These are phyloP conservation scores for Drosophila imparisetae DNA, from an alignment of 2,888 invertebrate species.

Conservation along the genomic window DNA sequence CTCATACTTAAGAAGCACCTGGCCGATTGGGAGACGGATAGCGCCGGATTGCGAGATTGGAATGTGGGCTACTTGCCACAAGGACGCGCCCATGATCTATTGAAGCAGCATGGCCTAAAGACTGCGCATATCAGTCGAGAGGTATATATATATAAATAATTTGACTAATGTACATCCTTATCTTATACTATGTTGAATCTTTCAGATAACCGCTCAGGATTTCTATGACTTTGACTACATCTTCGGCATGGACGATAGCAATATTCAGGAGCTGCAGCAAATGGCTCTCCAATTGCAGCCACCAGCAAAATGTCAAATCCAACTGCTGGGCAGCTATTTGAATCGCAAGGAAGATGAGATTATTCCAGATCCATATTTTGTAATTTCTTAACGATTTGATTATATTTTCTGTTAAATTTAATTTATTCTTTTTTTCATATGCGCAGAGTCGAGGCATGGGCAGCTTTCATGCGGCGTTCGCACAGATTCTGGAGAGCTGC, in stretches of 20 bases:
- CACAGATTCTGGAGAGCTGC: slow-evolving; percentile 76
- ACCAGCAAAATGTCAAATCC: slow-evolving; percentile 88
- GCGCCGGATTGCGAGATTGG: slow-evolving; percentile 94
- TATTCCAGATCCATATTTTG: slow-evolving; percentile 96
- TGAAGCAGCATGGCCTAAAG: slow-evolving; percentile 87
- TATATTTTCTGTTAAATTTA: neutral
- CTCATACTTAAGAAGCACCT: slow-evolving; percentile 80
- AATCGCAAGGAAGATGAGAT: slow-evolving; percentile 89
- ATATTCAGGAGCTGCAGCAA: slow-evolving; percentile 88
- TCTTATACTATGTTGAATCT: too few species aligned
- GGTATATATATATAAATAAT: slow-evolving; percentile 50
- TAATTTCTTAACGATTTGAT: slow-evolving; percentile 84
- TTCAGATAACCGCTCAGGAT: slow-evolving; percentile 89
- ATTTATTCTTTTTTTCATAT: neutral
- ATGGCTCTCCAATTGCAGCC: slow-evolving; percentile 85
- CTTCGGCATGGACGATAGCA: slow-evolving; percentile 96
- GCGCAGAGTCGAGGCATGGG: slow-evolving; percentile 75
- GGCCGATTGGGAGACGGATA: slow-evolving; percentile 91
- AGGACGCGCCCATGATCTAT: slow-evolving; percentile 86
- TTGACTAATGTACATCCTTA: neutral
- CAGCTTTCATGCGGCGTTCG: slow-evolving; percentile 72
- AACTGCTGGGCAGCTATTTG: slow-evolving; percentile 93
- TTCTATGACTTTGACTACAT: slow-evolving; percentile 93
- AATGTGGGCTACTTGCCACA: slow-evolving; percentile 93
- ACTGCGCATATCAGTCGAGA: slow-evolving; percentile 88